A percentile compares a stretch with the other conserved stretches of the same genome.
Conservation (phyloP, 64 coral and sea anemone species). For the Hydrozoanthus tunicans region DNA sequence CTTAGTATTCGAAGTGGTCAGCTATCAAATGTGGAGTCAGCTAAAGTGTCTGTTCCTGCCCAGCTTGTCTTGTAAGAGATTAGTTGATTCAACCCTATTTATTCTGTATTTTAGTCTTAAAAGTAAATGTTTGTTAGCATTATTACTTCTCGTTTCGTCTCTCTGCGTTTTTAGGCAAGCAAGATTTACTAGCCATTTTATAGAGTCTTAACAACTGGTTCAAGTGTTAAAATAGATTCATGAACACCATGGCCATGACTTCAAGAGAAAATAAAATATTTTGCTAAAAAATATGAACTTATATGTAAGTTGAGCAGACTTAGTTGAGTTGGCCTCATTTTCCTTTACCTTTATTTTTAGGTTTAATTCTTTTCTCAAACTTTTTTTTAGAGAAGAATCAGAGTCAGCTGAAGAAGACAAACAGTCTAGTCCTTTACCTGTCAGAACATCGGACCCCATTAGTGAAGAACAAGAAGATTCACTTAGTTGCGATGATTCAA, state of each 20-base stretch:
- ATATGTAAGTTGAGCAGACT: background rate
- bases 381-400: conserved; percentile 46
- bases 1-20: conserved; percentile 90
- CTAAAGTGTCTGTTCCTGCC: conserved; percentile 88
- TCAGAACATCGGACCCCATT: conserved; percentile 38
- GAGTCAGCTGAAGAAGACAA: background rate
- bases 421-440: background rate
- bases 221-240: no score
- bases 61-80: conserved; percentile 69
- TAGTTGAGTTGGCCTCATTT: background rate
- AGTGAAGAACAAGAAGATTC: conserved; percentile 25
- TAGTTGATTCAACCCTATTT: background rate
- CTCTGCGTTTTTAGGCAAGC: no score
- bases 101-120: background rate
- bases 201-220: no score
- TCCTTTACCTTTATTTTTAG: background rate
- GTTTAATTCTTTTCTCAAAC: background rate
- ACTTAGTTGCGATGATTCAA: background rate
- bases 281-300: background rate
- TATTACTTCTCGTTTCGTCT: background rate
- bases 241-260: no score
- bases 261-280: no score
- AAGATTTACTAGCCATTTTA: no score
- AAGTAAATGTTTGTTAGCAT: background rate
- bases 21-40: conserved; percentile 92